Evolutionary conservation across 2,797 vertebrate species (phyloP).

Genomic region (Chiroxiphia lanceolata): DNA sequence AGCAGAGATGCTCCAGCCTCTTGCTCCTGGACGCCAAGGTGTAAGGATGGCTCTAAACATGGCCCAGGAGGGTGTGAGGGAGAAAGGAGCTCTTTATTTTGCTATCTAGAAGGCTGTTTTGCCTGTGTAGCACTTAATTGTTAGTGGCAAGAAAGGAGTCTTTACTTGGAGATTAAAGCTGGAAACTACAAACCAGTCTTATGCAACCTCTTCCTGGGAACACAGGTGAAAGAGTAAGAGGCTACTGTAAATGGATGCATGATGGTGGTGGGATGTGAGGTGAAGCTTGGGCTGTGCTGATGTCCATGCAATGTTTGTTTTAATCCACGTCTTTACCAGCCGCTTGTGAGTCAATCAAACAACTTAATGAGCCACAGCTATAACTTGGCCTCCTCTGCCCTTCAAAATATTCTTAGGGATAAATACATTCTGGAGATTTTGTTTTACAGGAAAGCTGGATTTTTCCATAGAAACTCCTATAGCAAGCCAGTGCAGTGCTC

Average conservation of each 20-base stretch:
- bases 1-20: neutral
- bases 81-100: neutral
- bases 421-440: neutral
- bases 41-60: neutral
- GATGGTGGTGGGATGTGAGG: neutral
- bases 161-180: neutral
- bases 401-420: neutral
- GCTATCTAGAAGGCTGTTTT: neutral
- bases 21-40: fast-evolving
- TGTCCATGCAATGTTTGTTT: neutral
- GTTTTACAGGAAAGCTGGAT: neutral
- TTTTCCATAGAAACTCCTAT: neutral
- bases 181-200: neutral
- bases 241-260: neutral
- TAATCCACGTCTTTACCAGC: neutral
- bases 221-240: neutral
- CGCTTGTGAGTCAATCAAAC: neutral
- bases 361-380: neutral
- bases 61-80: neutral
- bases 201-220: neutral
- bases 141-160: neutral
- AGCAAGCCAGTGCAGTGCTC: neutral
- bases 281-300: fast-evolving
- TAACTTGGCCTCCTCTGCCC: neutral
- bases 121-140: neutral